Percentiles rank a stretch among this genome's conserved stretches.
Conservation (phyloP, 1,140 invertebrate species). For the Rhopalosiphum padi region DNA sequence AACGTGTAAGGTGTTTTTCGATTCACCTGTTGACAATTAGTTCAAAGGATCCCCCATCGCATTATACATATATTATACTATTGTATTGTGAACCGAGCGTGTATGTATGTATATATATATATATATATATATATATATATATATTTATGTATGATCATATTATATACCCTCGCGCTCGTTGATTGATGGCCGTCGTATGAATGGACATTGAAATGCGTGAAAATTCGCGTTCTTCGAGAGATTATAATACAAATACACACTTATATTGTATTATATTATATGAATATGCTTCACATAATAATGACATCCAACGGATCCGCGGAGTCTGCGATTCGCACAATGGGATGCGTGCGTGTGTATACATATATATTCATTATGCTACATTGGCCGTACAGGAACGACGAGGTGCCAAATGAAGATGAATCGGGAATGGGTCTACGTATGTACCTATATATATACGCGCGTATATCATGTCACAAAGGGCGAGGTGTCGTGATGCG, state of each 20-base stretch:
- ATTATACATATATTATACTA: not conserved
- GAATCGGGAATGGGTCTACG: not conserved
- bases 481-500: conserved; percentile 10
- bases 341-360: conserved; percentile 8
- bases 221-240: conserved; percentile 21
- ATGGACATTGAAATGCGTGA: conserved; percentile 5
- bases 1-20: conserved; percentile 41
- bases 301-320: not conserved
- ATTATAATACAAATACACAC: not conserved
- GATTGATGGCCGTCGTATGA: conserved; percentile 39
- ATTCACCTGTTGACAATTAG: conserved; percentile 56
- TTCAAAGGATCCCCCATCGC: not conserved
- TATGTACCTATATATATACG: too few species aligned
- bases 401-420: conserved; percentile 45
- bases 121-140: not conserved
- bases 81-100: not conserved
- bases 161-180: conserved; percentile 6
- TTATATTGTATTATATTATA: not conserved
- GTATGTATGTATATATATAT: not conserved
- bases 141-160: not conserved
- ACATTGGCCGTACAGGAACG: not conserved
- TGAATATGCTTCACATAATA: not conserved
- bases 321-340: not conserved
- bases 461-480: not conserved
- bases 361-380: not conserved